phyloP scores from a whole-genome alignment of 2,888 invertebrate species.

The Habrosyne pyritoides region DNA sequence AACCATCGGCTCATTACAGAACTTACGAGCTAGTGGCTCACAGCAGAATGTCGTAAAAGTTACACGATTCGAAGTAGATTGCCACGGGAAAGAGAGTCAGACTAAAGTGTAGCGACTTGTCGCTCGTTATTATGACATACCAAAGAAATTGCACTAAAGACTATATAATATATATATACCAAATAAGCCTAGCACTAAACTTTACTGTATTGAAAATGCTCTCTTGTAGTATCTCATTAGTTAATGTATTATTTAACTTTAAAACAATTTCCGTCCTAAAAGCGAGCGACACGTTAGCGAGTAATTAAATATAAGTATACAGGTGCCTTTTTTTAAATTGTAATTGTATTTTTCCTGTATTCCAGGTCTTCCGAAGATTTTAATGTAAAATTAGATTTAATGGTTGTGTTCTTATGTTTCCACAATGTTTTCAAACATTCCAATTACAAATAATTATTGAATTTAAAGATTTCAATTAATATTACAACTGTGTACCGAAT shows the following conservation, averaged over 20 bases:
- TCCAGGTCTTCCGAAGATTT: slow-evolving; percentile 2
- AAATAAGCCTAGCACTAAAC: slow-evolving; percentile 19
- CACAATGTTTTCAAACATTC: neutral
- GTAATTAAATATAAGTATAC: slow-evolving; percentile 30
- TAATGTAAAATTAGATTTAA: neutral
- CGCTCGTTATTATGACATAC: slow-evolving; percentile 66
- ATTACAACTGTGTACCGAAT: too few species aligned
- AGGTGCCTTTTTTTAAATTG: slow-evolving; percentile 24
- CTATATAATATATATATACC: slow-evolving; percentile 16
- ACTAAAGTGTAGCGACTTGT: slow-evolving; percentile 60
- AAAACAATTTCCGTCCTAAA: slow-evolving; percentile 63
- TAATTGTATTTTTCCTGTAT: neutral
- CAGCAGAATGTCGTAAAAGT: slow-evolving; percentile 43
- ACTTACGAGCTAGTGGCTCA: slow-evolving; percentile 22
- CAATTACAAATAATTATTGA: neutral
- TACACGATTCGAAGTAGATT: slow-evolving; percentile 61
- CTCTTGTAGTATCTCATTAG: slow-evolving; percentile 11
- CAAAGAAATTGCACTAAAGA: slow-evolving; percentile 55
- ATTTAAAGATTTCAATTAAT: neutral
- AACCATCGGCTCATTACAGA: neutral
- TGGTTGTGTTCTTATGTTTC: slow-evolving; percentile 1
- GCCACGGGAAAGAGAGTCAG: slow-evolving; percentile 42
- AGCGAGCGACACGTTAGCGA: slow-evolving; percentile 58
- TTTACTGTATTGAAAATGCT: slow-evolving; percentile 12
- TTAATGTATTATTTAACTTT: slow-evolving; percentile 7